Percentiles rank a stretch among this genome's conserved stretches.
These are phyloP conservation scores for Anguilla anguilla DNA, from an alignment of 2,797 vertebrate species.

Conservation along the genomic window DNA sequence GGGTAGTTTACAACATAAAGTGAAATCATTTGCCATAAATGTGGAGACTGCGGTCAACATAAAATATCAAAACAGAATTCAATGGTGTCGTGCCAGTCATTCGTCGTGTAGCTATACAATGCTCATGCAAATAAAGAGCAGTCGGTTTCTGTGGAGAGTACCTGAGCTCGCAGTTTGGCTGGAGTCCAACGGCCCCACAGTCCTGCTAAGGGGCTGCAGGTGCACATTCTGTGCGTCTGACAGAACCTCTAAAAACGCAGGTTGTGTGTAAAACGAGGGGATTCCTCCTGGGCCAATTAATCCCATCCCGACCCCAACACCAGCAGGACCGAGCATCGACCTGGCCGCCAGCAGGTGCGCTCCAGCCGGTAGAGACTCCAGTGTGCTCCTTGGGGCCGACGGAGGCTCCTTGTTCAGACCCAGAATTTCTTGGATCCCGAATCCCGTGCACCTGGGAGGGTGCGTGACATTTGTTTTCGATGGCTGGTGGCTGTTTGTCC, in stretches of 20 bases:
- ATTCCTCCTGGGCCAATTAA: conserved; percentile 86
- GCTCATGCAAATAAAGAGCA: not conserved
- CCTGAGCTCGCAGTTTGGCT: conserved; percentile 93
- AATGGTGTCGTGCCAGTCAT: not conserved
- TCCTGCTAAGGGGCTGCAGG: conserved; percentile 84
- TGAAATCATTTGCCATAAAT: not conserved
- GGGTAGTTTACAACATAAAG: not conserved
- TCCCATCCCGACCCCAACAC: conserved; percentile 86
- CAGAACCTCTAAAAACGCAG: conserved; percentile 90
- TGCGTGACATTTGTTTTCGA: conserved; percentile 68
- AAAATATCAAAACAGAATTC: not conserved
- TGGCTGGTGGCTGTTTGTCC: conserved; percentile 61
- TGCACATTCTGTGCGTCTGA: conserved; percentile 88
- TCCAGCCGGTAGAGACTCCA: conserved; percentile 82
- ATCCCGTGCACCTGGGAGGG: conserved; percentile 89
- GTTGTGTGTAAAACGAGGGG: conserved; percentile 91
- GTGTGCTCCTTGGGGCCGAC: conserved; percentile 74
- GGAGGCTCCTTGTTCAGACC: conserved; percentile 95
- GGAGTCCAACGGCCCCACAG: conserved; percentile 79
- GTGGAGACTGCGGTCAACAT: not conserved
- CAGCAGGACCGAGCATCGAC: conserved; percentile 85
- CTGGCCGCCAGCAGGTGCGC: conserved; percentile 89
- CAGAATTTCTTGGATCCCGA: conserved; percentile 97
- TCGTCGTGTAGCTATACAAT: not conserved
- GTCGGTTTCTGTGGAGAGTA: conserved; percentile 46